These are phyloP conservation scores for Enteromius fasciolatus DNA, from an alignment of 2,797 vertebrate species.

Conservation along the genomic window DNA sequence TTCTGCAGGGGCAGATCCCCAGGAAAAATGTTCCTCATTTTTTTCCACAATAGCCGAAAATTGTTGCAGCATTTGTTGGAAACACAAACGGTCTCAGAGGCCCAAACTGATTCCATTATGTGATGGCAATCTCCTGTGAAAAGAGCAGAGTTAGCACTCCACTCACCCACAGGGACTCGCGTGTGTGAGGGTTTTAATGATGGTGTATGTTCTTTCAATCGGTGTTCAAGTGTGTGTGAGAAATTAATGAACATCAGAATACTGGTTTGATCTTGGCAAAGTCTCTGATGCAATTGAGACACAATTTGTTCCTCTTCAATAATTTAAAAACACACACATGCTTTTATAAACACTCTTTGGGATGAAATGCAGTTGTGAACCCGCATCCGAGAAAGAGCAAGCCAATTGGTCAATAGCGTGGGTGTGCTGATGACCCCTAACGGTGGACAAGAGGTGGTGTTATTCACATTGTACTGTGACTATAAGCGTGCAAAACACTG, in stretches of 20 bases:
- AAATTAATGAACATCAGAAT: conserved; percentile 45
- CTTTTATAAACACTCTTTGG: neutral
- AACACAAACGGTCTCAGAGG: conserved; percentile 54
- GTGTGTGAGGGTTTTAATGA: conserved; percentile 42
- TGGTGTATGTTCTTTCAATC: conserved; percentile 37
- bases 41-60: conserved; percentile 34
- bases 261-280: conserved; percentile 54
- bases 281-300: conserved; percentile 61
- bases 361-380: neutral
- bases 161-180: conserved; percentile 23
- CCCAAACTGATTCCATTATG: conserved; percentile 56
- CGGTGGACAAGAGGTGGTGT: neutral
- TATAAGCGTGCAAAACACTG: conserved; percentile 8
- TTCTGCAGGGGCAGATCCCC: conserved; percentile 34
- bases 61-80: conserved; percentile 50
- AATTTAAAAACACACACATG: conserved; percentile 11
- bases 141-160: conserved; percentile 56
- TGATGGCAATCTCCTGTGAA: conserved; percentile 60
- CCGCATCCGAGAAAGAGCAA: neutral
- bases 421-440: neutral
- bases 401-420: neutral
- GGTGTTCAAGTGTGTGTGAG: conserved; percentile 38
- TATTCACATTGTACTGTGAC: conserved; percentile 4
- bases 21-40: conserved; percentile 39
- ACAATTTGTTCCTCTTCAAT: conserved; percentile 58